A percentile compares a stretch with the other conserved stretches of the same genome.
Evolutionary conservation across 2,888 invertebrate genomes (phyloP).

Genomic region (Endomychus coccineus): DNA sequence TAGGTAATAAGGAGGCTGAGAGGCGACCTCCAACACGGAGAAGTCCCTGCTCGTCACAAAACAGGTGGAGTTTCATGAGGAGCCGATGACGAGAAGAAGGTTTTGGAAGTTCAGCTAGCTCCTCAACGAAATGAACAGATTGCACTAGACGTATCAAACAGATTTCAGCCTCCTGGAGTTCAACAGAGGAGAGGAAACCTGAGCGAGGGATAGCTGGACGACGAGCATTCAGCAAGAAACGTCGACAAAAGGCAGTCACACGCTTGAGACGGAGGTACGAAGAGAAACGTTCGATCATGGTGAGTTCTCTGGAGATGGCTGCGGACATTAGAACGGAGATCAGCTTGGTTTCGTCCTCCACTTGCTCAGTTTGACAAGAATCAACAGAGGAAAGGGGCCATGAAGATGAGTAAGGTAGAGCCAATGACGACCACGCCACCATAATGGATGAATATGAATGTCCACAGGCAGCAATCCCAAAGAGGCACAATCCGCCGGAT

Average conservation of each 20-base stretch:
- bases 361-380: constrained; percentile 6
- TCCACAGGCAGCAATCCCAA: constrained; percentile 2
- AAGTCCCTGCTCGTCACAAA: neutral
- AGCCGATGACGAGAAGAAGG: constrained; percentile 3
- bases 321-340: neutral
- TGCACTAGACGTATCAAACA: constrained; percentile 5
- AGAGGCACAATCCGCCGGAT: constrained; percentile 7
- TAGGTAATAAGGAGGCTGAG: constrained; percentile 2
- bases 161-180: constrained; percentile 1
- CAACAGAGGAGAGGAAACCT: constrained; percentile 4
- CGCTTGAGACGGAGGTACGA: constrained; percentile 6
- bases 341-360: no score
- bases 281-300: constrained; percentile 2
- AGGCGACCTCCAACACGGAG: neutral
- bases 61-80: constrained; percentile 1
- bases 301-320: constrained; percentile 4
- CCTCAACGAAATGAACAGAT: constrained; percentile 5
- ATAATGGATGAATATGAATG: constrained; percentile 7
- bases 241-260: constrained; percentile 1
- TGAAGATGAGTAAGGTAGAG: neutral
- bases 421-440: constrained; percentile 3
- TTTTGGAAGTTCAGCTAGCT: constrained; percentile 3
- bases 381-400: constrained; percentile 7
- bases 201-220: neutral
- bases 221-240: constrained; percentile 3